Evolutionary conservation across 2,797 vertebrate genomes (phyloP).

Genomic region (Myioborus miniatus): DNA sequence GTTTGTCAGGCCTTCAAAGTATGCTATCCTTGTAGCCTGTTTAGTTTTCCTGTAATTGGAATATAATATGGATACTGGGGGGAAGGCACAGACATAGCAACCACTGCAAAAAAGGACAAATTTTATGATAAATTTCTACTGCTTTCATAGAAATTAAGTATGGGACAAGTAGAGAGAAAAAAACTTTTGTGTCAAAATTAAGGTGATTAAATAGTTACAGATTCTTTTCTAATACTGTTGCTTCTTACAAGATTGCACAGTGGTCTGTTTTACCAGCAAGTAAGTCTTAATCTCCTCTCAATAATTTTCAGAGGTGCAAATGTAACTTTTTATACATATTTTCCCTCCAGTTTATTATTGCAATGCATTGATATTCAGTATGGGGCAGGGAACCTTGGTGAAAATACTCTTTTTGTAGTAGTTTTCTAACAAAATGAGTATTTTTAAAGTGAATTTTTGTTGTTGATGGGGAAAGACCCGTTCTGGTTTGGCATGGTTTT

Average conservation of each 20-base stretch:
- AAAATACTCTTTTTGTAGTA: conserved; percentile 19
- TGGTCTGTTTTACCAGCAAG: background rate
- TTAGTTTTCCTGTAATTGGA: background rate
- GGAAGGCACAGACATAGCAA: background rate
- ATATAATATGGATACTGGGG: background rate
- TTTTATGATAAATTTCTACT: background rate
- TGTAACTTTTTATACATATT: background rate
- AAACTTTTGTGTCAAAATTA: background rate
- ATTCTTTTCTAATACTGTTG: background rate
- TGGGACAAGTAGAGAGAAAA: background rate
- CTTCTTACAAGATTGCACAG: background rate
- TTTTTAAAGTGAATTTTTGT: background rate
- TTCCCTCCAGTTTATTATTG: background rate
- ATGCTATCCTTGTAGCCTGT: background rate
- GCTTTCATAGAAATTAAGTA: background rate
- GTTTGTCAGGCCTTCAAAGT: background rate
- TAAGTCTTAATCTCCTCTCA: background rate
- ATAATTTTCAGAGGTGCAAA: background rate
- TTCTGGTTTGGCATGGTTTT: background rate
- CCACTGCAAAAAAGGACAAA: background rate
- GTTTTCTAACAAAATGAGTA: background rate
- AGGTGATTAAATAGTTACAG: background rate
- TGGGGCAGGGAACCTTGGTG: background rate
- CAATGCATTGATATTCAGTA: background rate
- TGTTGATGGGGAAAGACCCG: background rate